Evolutionary conservation across 2,888 invertebrate genomes (phyloP), one percentile per base, ranked within the genome.

Genomic region (Papilio gigon): DNA sequence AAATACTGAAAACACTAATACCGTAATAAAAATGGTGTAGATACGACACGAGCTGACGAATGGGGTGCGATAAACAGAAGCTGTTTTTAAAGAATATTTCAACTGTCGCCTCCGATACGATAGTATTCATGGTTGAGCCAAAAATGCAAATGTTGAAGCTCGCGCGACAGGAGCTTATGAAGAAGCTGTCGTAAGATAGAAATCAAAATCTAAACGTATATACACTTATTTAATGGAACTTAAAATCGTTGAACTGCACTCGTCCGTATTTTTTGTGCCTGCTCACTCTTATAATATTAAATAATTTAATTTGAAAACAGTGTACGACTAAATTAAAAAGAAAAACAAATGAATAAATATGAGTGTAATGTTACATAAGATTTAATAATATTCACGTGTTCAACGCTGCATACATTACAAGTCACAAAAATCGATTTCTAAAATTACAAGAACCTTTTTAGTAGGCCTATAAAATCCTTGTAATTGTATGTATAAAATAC

Each of bases 71-170:
- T 56, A 65, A 53, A 56, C 30, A 25, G 12, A 44, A 35, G 14
- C 33, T 56, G n/a, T 44, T 44, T 22, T 42, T 37, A 56, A 40
- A 25, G 22, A 25, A 56, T 20, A 9, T 65, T 14, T 17, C 17
- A 25, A 5, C 25, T 25, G 42, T 37, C 47, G 44, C 37, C 59
- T 47, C 11, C 33, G 59, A 22, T 40, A 37, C 59, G 47, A 60
- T 60, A 60, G 44, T 33, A 40, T 14, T 14, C 33, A 44, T 30
- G 42, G 53, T 59, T 20, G 14, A 50, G 66, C 47, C 35, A 66
- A 66, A 65, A 37, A 66, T 59, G 66, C 25, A 66, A 66, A 66
- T 60, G 5, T 20, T n/a, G 2, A 42, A 47, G 35, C n/a, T 60
- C 47, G 12, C 47, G 20, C 25, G 14, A 60, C 35, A 47, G 25